Base-by-base conservation (phyloP, 2,888 invertebrate species). In the Lithophane socia region DNA sequence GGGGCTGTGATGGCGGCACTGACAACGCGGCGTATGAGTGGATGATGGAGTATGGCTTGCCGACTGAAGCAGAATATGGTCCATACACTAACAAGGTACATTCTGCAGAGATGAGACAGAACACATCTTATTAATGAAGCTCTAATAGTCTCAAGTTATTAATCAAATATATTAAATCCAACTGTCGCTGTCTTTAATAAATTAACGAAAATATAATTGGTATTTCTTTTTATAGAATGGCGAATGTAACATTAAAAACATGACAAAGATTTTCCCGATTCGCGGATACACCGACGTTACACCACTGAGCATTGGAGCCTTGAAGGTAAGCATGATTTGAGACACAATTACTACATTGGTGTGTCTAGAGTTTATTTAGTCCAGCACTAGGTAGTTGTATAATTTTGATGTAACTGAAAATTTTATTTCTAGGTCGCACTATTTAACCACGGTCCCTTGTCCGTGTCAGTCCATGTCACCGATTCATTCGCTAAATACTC, bases 1-100 rank as follows among this genome's bases (percentile, higher is more conserved):
- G 97, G 91, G 99, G 99, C 0, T 99, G 99, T 93, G 98, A 99
- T 91, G 99, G 99, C 13, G 99, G 99, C 12, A 98, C 98, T 94
- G 99, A 99, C 92, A 98, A 98, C 92, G 97, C 98, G 73, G 98
- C 99, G 0, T 99, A 99, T 91, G 97, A 98, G 80, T 99, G 98
- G 98, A 98, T 99, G 94, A 97, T 98, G 96, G 97, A 98, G 90
- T 98, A 98, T 73, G 96, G 96, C 21, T 95, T 99, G 29, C 98
- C 99, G 0, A 98, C 98, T 9, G 99, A 98, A 94, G 99, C 98
- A 73, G 98, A 98, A 82, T 99, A 99, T 92, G 99, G 99, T 21
- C 97, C 98, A 49, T 99, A 99, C 91, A 94, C 98, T 78, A 98
- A 98, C 79, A 97, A 98, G 96, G 98, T 94, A 90, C 67, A 24